Conservation (phyloP, 2,888 invertebrate species). For the Spodoptera exigua region DNA sequence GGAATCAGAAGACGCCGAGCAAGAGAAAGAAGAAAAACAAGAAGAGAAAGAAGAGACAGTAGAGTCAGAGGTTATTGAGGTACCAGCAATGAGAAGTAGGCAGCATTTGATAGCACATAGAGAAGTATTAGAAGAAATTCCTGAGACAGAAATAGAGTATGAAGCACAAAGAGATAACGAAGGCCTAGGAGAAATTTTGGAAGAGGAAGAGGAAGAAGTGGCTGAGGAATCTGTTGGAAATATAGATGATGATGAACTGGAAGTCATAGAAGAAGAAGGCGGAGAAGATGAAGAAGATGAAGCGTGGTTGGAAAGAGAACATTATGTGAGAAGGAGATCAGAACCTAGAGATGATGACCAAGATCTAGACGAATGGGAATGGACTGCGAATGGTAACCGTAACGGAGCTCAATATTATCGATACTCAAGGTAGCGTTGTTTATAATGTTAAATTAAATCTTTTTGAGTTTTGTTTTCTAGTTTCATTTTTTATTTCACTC, state of each 20-base stretch:
- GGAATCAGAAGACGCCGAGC: slow-evolving; percentile 35
- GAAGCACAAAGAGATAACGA: slow-evolving; percentile 80
- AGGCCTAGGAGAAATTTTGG: slow-evolving; percentile 81
- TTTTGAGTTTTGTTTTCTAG: slow-evolving; percentile 50
- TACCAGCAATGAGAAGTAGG: slow-evolving; percentile 65
- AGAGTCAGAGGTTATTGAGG: slow-evolving; percentile 62
- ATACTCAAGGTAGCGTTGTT: slow-evolving; percentile 77
- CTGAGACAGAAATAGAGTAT: slow-evolving; percentile 82
- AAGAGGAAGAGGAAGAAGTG: slow-evolving; percentile 75
- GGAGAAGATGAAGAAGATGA: slow-evolving; percentile 82
- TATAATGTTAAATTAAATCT: slow-evolving; percentile 66
- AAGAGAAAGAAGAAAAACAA: slow-evolving; percentile 52
- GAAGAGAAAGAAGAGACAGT: slow-evolving; percentile 58
- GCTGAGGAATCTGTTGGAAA: slow-evolving; percentile 64
- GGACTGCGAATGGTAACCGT: slow-evolving; percentile 70
- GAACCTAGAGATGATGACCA: slow-evolving; percentile 73
- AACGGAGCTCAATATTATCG: slow-evolving; percentile 81
- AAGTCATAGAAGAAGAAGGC: slow-evolving; percentile 82
- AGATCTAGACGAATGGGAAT: slow-evolving; percentile 87
- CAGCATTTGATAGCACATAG: slow-evolving; percentile 79
- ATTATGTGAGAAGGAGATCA: slow-evolving; percentile 63
- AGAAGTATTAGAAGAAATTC: slow-evolving; percentile 84
- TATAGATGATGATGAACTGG: slow-evolving; percentile 74
- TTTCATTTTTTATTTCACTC: slow-evolving; percentile 35
- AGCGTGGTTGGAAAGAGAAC: slow-evolving; percentile 75